Percentiles rank a stretch among this genome's conserved stretches.
These are phyloP conservation scores for Botia kubotai DNA, from an alignment of 2,797 vertebrate genomes.

Conservation along the genomic window DNA sequence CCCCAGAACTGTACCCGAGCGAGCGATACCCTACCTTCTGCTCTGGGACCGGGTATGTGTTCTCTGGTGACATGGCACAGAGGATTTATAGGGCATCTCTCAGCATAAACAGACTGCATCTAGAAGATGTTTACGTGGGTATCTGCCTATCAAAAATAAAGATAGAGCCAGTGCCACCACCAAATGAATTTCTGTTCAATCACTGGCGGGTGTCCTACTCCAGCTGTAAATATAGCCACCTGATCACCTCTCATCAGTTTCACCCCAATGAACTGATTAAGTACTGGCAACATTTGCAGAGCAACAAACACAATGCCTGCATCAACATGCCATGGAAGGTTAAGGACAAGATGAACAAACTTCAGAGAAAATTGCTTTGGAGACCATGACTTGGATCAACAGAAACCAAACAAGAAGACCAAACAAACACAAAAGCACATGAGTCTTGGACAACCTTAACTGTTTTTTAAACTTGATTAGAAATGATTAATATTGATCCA, in stretches of 20 bases:
- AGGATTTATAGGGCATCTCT: constrained; percentile 89
- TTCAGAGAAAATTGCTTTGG: constrained; percentile 78
- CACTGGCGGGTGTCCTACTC: constrained; percentile 97
- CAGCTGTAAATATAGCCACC: constrained; percentile 97
- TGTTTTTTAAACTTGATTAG: background rate
- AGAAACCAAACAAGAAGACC: background rate
- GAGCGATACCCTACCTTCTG: constrained; percentile 96
- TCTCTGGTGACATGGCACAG: constrained; percentile 90
- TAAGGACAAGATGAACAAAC: constrained; percentile 81
- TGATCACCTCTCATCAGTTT: constrained; percentile 98
- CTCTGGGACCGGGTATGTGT: constrained; percentile 97
- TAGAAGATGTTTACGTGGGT: constrained; percentile 96
- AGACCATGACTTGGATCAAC: background rate
- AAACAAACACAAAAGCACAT: background rate
- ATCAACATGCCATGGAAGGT: constrained; percentile 79
- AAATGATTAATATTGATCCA: background rate
- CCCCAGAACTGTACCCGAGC: constrained; percentile 87
- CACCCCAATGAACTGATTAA: constrained; percentile 92
- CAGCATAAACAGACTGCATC: constrained; percentile 84
- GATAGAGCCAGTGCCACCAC: constrained; percentile 88
- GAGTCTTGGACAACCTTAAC: background rate
- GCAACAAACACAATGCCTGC: constrained; percentile 93
- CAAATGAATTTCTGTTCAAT: constrained; percentile 95
- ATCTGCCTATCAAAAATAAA: constrained; percentile 90
- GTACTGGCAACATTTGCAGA: constrained; percentile 96